Conservation (phyloP, 2,797 vertebrate species). For the Acrossocheilus fasciatus region DNA sequence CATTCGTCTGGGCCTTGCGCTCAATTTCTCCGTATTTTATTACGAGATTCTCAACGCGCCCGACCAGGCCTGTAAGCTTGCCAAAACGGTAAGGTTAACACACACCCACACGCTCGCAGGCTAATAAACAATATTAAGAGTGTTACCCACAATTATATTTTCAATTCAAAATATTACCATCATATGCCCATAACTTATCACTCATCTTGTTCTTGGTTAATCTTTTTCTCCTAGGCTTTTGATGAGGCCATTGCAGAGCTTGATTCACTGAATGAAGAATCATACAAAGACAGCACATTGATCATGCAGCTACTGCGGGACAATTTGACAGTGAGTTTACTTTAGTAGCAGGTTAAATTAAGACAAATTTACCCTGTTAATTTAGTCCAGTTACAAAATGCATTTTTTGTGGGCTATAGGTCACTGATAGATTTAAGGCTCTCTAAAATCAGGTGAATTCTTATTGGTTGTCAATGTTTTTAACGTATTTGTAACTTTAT, state of each 20-base stretch:
- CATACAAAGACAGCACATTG: slow-evolving; percentile 99
- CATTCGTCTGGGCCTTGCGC: slow-evolving; percentile 95
- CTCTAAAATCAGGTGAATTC: neutral
- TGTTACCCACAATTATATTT: neutral
- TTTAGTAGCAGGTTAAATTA: slow-evolving; percentile 1
- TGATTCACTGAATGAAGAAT: slow-evolving; percentile 90
- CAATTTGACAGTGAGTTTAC: slow-evolving; percentile 94
- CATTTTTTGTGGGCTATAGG: neutral
- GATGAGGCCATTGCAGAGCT: slow-evolving; percentile 92
- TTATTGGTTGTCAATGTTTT: no score
- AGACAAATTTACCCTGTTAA: neutral
- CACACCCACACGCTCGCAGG: neutral
- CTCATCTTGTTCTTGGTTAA: neutral
- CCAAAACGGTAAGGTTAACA: slow-evolving; percentile 84
- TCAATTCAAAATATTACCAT: neutral
- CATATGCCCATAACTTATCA: neutral
- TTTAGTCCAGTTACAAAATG: neutral
- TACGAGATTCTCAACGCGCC: slow-evolving; percentile 95
- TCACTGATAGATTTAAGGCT: neutral
- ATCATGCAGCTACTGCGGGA: slow-evolving; percentile 99
- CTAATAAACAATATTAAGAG: neutral
- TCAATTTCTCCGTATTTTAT: slow-evolving; percentile 98
- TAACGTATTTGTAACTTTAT: no score
- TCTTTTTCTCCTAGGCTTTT: slow-evolving; percentile 84
- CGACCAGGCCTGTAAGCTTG: slow-evolving; percentile 89